Conservation (phyloP, 2,888 invertebrate genomes). For the Micoletzkya japonica region DNA sequence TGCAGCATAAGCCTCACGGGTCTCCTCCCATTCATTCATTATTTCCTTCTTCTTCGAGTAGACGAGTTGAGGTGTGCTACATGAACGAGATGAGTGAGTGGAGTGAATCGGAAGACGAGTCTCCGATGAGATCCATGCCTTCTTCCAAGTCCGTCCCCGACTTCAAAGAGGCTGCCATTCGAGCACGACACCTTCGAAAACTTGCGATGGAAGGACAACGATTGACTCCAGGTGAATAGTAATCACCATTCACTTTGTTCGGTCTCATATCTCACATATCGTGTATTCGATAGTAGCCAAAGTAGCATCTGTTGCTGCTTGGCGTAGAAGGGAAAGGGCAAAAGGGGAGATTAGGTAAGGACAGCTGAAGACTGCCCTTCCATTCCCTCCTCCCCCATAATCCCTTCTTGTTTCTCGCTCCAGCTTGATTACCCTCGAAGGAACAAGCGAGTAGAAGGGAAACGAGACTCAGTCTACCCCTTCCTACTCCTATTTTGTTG, state of each 20-base stretch:
- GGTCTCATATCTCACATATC: no score
- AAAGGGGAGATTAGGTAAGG: background rate
- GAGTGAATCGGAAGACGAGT: slow-evolving; percentile 32
- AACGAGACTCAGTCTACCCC: background rate
- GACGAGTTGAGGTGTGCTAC: slow-evolving; percentile 76
- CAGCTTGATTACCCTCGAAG: background rate
- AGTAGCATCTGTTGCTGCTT: background rate
- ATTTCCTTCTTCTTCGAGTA: no score
- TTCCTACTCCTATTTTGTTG: background rate
- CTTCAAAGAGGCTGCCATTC: slow-evolving; percentile 18
- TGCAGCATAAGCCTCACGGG: background rate
- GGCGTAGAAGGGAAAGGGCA: background rate
- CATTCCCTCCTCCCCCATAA: no score
- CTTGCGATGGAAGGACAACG: background rate
- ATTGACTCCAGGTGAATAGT: slow-evolving; percentile 17
- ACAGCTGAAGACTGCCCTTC: no score
- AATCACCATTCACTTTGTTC: no score
- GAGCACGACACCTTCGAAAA: slow-evolving; percentile 20
- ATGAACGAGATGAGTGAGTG: slow-evolving; percentile 51
- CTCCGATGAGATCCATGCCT: background rate
- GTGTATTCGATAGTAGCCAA: no score
- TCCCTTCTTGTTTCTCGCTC: no score
- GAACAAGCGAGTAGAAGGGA: background rate
- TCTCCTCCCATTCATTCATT: background rate
- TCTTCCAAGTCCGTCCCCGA: slow-evolving; percentile 26